These are phyloP conservation scores for Zapus hudsonius DNA, from an alignment of 2,113 vertebrate species.

Conservation along the genomic window DNA sequence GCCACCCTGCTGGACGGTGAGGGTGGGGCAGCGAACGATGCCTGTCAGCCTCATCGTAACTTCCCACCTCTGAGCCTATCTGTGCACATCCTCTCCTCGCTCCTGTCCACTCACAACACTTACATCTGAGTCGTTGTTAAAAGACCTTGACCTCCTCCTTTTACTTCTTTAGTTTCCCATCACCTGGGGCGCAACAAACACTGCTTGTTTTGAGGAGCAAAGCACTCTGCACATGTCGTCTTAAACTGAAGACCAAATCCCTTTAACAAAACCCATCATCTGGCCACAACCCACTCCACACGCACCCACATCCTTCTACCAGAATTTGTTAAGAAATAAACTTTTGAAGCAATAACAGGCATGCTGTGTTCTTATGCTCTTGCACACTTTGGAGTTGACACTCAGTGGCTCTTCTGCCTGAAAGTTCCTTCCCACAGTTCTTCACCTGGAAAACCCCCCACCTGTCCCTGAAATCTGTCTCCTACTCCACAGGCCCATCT, in stretches of 20 bases:
- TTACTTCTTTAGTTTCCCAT: not conserved
- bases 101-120: not conserved
- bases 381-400: not conserved
- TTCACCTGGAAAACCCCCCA: not conserved
- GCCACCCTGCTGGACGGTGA: not conserved
- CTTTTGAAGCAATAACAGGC: not conserved
- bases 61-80: not conserved
- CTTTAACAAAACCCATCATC: not conserved
- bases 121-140: not conserved
- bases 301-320: not conserved
- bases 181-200: not conserved
- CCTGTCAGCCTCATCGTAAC: not conserved
- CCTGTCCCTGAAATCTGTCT: not conserved
- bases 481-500: not conserved
- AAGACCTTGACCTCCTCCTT: not conserved
- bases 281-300: not conserved
- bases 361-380: not conserved
- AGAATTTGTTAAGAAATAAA: not conserved
- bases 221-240: not conserved
- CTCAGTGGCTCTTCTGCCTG: not conserved
- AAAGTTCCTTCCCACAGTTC: not conserved
- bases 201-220: not conserved
- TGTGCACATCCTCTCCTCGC: not conserved
- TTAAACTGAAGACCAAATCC: not conserved
- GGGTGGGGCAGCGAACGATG: not conserved